Evolutionary conservation across 35 echinoderm and acorn worm species (phyloP).

Genomic region (Ptychodera flava): DNA sequence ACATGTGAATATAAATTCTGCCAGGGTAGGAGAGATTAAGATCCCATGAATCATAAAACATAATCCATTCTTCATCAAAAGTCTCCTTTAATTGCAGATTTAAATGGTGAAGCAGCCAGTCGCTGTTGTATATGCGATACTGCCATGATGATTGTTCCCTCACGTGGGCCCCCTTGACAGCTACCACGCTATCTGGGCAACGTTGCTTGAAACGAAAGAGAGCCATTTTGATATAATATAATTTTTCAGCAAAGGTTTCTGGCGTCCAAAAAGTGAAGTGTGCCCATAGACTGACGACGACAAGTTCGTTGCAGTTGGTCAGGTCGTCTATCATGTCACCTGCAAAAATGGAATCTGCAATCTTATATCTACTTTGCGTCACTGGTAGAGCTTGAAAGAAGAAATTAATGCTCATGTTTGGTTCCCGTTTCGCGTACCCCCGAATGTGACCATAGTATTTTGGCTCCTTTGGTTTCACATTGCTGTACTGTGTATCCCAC

Average conservation of each 20-base stretch:
- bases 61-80: constrained; percentile 7
- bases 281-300: constrained; percentile 36
- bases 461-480: background rate
- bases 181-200: constrained; percentile 19
- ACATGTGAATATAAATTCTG: constrained; percentile 36
- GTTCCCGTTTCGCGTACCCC: background rate
- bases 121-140: constrained; percentile 2
- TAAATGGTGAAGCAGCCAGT: constrained; percentile 6
- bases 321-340: constrained; percentile 8
- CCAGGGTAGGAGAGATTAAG: constrained; percentile 35
- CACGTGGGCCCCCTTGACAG: constrained; percentile 25
- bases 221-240: constrained; percentile 5
- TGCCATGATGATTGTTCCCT: constrained; percentile 1
- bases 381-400: background rate
- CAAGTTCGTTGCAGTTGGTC: constrained; percentile 15
- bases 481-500: background rate
- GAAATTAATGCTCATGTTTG: background rate
- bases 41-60: constrained; percentile 31
- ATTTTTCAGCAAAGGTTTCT: constrained; percentile 12
- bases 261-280: constrained; percentile 34
- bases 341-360: background rate
- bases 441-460: background rate
- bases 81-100: background rate
- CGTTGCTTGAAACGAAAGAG: constrained; percentile 5
- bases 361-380: no score